These are phyloP conservation scores for Dermochelys coriacea DNA, from an alignment of 2,797 vertebrate genomes.

Conservation along the genomic window DNA sequence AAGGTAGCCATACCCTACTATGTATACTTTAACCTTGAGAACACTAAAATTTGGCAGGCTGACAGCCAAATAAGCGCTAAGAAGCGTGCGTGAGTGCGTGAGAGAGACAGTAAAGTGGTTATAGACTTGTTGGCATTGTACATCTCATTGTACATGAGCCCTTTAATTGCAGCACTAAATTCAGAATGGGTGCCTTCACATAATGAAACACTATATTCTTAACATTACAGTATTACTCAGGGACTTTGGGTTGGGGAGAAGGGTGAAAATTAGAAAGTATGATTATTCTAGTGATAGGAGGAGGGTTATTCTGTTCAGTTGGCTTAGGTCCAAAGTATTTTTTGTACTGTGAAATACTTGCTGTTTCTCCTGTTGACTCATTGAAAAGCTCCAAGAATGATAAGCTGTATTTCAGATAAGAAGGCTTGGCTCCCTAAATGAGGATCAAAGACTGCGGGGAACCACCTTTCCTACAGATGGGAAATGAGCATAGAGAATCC, in stretches of 20 bases:
- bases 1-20: conserved; percentile 83
- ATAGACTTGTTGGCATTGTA: neutral
- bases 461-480: neutral
- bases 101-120: fast-evolving
- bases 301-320: neutral
- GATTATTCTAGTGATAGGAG: neutral
- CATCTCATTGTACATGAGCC: fast-evolving
- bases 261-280: neutral
- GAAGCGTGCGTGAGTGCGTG: neutral
- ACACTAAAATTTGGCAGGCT: neutral
- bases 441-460: neutral
- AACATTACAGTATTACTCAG: neutral
- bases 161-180: neutral
- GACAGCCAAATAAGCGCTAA: neutral
- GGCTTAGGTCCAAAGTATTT: neutral
- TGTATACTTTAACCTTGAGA: neutral
- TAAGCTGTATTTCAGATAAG: neutral
- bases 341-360: neutral
- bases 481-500: neutral
- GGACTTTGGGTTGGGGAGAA: neutral
- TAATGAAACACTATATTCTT: neutral
- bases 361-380: neutral
- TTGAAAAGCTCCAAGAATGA: neutral
- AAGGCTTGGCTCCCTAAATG: neutral
- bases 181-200: fast-evolving